Conservation (phyloP, 1,140 invertebrate species). For the Hypothenemus hampei region DNA sequence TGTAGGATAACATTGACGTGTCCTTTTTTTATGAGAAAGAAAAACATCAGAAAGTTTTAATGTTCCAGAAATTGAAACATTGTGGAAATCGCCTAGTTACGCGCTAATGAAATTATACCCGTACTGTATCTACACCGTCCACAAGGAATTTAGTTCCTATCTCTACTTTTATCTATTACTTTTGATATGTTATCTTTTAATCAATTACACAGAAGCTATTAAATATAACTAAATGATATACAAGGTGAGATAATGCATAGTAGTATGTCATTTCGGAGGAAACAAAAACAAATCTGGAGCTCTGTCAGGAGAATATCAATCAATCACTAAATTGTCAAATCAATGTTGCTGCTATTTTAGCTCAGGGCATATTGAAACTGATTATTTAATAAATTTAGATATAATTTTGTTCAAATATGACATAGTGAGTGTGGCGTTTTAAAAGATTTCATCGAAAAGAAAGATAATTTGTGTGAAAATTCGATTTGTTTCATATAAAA, state of each 20-base stretch:
- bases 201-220: background rate
- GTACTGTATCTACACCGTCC: constrained; percentile 15
- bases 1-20: background rate
- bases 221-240: background rate
- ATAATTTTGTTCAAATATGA: no score
- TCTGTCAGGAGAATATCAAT: no score
- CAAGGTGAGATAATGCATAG: background rate
- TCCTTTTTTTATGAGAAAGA: background rate
- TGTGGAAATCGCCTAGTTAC: constrained; percentile 13
- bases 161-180: constrained; percentile 14
- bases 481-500: constrained; percentile 7
- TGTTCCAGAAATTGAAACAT: constrained; percentile 14
- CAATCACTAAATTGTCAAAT: background rate
- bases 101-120: constrained; percentile 20
- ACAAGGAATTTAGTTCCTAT: constrained; percentile 6
- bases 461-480: background rate
- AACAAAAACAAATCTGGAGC: no score
- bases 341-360: background rate
- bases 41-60: constrained; percentile 8
- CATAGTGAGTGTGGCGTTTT: no score
- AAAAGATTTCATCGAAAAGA: background rate
- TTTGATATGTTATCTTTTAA: background rate
- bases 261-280: no score
- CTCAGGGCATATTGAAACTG: background rate
- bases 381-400: background rate